Conservation (phyloP, 2,797 vertebrate genomes). For the Pseudochirops cupreus region DNA sequence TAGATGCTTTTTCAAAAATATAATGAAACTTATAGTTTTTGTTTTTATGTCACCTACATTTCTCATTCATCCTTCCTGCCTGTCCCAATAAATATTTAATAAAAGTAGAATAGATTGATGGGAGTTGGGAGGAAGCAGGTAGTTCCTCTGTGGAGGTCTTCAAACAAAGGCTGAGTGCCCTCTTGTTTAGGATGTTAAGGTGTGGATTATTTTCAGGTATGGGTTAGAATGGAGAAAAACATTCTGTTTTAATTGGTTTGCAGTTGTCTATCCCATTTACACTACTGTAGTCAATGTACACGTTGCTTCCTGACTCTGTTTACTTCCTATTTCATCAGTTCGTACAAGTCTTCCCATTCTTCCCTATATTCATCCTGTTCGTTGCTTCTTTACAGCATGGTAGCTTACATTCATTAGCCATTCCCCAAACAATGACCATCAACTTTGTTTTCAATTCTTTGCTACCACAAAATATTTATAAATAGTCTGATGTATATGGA, state of each 20-base stretch:
- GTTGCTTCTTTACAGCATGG: too few species aligned
- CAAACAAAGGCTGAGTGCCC: neutral
- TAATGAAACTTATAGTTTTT: neutral
- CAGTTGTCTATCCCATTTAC: neutral
- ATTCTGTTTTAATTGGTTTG: neutral
- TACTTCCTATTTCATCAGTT: neutral
- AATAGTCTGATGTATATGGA: too few species aligned
- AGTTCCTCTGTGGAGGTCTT: neutral
- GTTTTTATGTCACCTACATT: neutral
- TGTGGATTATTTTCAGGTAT: neutral
- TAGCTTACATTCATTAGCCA: neutral
- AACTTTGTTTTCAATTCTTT: neutral
- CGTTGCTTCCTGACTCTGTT: neutral
- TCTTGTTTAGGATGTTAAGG: neutral
- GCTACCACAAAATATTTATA: neutral
- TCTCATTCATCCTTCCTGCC: neutral
- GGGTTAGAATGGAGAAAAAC: neutral
- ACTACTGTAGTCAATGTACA: neutral
- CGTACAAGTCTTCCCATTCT: neutral
- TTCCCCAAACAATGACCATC: too few species aligned
- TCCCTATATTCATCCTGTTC: too few species aligned
- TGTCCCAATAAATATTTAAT: neutral
- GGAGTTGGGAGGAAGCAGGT: neutral
- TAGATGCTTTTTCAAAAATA: neutral
- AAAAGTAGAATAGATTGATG: neutral